Conservation (phyloP, 2,797 vertebrate genomes). For the Oreortyx pictus region DNA sequence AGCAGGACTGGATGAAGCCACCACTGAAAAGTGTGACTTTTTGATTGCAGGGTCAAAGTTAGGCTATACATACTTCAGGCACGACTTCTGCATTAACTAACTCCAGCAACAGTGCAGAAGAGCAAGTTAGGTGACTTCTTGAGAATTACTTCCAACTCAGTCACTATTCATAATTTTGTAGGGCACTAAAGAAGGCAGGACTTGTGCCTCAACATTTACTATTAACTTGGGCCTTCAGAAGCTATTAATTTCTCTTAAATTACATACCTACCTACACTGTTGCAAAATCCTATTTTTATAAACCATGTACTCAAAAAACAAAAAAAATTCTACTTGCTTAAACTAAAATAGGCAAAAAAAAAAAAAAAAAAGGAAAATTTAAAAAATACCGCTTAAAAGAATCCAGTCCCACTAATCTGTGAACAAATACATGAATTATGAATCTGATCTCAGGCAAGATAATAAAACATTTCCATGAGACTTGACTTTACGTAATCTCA, state of each 20-base stretch:
- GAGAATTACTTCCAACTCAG: not conserved
- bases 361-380: not conserved
- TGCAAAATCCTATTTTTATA: not conserved
- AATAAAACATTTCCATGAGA: not conserved
- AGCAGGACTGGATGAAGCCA: not conserved
- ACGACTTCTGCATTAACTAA: not conserved
- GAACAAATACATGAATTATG: not conserved
- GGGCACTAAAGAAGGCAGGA: not conserved
- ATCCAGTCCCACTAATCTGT: not conserved
- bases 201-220: not conserved
- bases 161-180: not conserved
- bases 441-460: not conserved
- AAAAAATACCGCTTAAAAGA: not conserved
- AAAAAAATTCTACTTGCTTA: not conserved
- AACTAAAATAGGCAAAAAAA: not conserved
- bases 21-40: not conserved
- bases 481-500: not conserved
- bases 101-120: not conserved
- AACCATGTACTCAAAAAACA: not conserved
- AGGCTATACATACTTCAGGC: not conserved
- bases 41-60: not conserved
- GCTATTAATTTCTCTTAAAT: not conserved
- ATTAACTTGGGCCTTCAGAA: not conserved
- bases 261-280: not conserved
- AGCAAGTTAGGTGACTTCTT: not conserved